These are phyloP conservation scores for Equus przewalskii DNA, from an alignment of 2,113 vertebrate species.

Conservation along the genomic window DNA sequence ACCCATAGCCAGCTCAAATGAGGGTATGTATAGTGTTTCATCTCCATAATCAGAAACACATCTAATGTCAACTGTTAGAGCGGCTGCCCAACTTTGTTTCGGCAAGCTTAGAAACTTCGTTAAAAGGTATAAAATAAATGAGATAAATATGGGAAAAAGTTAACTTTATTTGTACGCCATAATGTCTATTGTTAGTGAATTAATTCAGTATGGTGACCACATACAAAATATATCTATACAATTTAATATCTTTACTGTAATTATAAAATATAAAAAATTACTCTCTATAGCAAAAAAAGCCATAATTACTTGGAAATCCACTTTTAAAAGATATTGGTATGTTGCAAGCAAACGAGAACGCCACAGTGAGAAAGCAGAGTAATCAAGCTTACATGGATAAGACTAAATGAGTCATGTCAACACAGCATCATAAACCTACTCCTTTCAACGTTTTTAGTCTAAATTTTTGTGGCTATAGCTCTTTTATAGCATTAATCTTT, in stretches of 20 bases:
- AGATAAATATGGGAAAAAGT: neutral
- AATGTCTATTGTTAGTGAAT: neutral
- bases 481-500: neutral
- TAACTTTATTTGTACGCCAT: neutral
- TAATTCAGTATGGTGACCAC: neutral
- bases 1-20: neutral
- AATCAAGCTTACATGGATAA: fast-evolving
- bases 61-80: neutral
- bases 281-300: neutral
- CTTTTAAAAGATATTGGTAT: neutral
- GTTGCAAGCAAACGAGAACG: neutral
- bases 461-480: neutral
- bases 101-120: neutral
- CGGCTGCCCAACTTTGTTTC: neutral
- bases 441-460: neutral
- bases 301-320: neutral
- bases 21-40: neutral
- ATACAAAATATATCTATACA: neutral
- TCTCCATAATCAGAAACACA: neutral
- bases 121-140: neutral
- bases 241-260: neutral
- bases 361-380: neutral
- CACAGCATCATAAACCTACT: neutral
- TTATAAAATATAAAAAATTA: neutral
- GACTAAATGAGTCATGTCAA: neutral